Base-by-base conservation (phyloP, 2,888 invertebrate species). In the Pantelozetes paolii region DNA sequence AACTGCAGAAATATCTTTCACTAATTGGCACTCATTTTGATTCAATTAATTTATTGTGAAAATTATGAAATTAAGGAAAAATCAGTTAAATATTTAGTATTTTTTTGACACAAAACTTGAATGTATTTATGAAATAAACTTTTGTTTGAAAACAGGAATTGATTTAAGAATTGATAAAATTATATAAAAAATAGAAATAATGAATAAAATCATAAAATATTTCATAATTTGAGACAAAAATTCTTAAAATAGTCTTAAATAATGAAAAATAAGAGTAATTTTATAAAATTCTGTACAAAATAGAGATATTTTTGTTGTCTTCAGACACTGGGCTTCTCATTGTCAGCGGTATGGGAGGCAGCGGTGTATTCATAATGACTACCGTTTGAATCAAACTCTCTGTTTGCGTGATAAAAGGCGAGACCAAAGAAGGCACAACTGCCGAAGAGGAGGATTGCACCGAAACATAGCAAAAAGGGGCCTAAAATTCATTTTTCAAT, bases 391-490 rank as follows among this genome's bases (percentile, higher is more conserved):
- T 69, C 69, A 45, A 15, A 69, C 23, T 69, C 69, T 40, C 69
- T 2, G 20, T 69, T 69, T 1, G 69, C 69, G 28, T 69, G 40
- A 26, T 59, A 74, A 42, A 77, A 73, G 32, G 77, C 77, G 32
- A 76, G 74, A 13, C 74, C 76, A 9, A 77, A 59, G 57, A 78
- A 77, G 20, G 69, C 45, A 74, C 78, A 78, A 9, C 77, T 76
- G 0, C 77, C 77, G 5, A 78, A 20, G 3, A 78, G 45, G 13
- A 78, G 57, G 0, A 78, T 54, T 20, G 57, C 71, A 1, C 78
- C 78, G 23, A 76, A 76, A 6, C 71, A 75, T 13, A 78, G 62
- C 69, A 77, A 71, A 69, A 78, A 71, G 3, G 78, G 78, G 8
- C 76, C 76, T 76, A 62, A 71, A 54, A 36, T 8, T 5, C 36